These are phyloP conservation scores for Perdita meconis DNA, from an alignment of 2,888 invertebrate species.

Conservation along the genomic window DNA sequence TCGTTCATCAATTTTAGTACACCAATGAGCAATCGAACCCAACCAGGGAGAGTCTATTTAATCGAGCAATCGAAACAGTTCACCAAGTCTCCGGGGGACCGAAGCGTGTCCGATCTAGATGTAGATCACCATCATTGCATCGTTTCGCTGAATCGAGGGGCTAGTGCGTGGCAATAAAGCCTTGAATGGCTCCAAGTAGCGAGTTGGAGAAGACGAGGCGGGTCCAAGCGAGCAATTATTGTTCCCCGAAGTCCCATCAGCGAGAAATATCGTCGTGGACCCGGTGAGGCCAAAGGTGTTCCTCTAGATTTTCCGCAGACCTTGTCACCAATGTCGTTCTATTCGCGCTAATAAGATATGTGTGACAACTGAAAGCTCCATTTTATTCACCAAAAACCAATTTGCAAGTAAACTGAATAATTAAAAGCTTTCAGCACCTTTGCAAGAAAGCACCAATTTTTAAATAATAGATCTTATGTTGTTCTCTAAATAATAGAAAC, in stretches of 20 bases:
- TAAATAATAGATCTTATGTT: too few species aligned
- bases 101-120: conserved; percentile 18
- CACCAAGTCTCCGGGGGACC: not conserved
- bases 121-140: conserved; percentile 55
- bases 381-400: conserved; percentile 29
- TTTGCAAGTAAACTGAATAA: not conserved
- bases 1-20: too few species aligned
- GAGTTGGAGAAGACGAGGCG: conserved; percentile 43
- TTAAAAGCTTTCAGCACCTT: not conserved
- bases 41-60: not conserved
- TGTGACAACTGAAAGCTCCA: conserved; percentile 51
- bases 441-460: too few species aligned
- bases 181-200: conserved; percentile 64
- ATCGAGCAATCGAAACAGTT: not conserved
- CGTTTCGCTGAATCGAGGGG: conserved; percentile 56
- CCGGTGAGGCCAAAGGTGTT: conserved; percentile 61
- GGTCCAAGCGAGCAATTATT: conserved; percentile 73
- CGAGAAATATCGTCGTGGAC: conserved; percentile 73
- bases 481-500: too few species aligned
- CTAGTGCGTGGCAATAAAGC: conserved; percentile 72
- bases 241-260: conserved; percentile 79
- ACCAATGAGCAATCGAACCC: too few species aligned
- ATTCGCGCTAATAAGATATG: conserved; percentile 61
- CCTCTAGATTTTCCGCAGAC: conserved; percentile 53
- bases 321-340: conserved; percentile 22